phyloP scores from a whole-genome alignment of 2,888 invertebrate species.

The Dicycla oo region DNA sequence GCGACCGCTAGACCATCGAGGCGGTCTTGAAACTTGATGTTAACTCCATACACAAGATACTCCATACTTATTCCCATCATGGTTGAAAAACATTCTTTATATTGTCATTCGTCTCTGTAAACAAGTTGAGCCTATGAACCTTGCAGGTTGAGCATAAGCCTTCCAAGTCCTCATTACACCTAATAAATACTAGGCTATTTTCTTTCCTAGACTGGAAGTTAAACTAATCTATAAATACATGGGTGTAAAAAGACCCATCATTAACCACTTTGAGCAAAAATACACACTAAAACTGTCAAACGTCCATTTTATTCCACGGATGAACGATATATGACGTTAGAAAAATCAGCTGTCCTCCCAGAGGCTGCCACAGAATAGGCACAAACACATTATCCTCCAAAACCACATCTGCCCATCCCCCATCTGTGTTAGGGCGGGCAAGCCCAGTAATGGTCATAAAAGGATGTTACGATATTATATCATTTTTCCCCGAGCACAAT shows the following conservation, averaged over 20 bases:
- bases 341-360: constrained; percentile 21
- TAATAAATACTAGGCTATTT: neutral
- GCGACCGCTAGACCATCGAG: neutral
- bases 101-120: neutral
- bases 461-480: constrained; percentile 89
- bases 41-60: neutral
- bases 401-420: constrained; percentile 6
- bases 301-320: neutral
- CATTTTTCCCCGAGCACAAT: constrained; percentile 88
- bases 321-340: neutral
- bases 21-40: neutral
- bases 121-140: neutral
- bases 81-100: neutral
- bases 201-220: neutral
- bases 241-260: neutral
- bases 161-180: neutral
- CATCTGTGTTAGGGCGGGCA: constrained; percentile 79
- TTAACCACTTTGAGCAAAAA: neutral
- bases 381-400: constrained; percentile 4
- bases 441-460: constrained; percentile 86
- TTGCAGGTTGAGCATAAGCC: neutral
- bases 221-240: neutral
- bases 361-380: constrained; percentile 44
- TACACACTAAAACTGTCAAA: neutral
- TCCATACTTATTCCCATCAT: neutral